Conservation (phyloP, 1,140 invertebrate genomes). For the Whitmania pigra region DNA sequence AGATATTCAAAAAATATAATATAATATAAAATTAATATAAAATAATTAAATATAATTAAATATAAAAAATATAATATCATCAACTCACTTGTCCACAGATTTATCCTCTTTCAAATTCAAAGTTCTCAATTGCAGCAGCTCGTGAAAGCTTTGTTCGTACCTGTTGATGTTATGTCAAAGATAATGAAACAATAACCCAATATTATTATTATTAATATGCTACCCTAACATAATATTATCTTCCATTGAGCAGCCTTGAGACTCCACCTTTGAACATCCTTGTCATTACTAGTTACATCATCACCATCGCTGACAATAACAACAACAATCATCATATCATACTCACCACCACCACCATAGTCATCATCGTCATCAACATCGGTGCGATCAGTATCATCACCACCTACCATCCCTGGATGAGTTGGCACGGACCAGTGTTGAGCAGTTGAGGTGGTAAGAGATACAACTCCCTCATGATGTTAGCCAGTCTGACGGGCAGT, state of each 20-base stretch:
- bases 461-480: constrained; percentile 96
- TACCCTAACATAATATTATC: too few relatives aligned
- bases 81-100: constrained; percentile 53
- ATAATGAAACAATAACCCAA: too few relatives aligned
- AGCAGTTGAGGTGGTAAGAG: constrained; percentile 78
- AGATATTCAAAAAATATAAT: too few relatives aligned
- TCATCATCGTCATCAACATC: not conserved
- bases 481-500: constrained; percentile 81
- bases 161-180: constrained; percentile 42
- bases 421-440: constrained; percentile 70
- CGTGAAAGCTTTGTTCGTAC: constrained; percentile 79
- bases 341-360: not conserved
- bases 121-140: constrained; percentile 81
- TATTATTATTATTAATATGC: too few relatives aligned
- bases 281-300: too few relatives aligned
- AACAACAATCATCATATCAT: not conserved
- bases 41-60: too few relatives aligned
- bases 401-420: constrained; percentile 52
- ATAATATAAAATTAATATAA: too few relatives aligned
- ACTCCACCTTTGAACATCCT: too few relatives aligned
- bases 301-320: too few relatives aligned
- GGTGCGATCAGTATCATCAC: not conserved
- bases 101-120: constrained; percentile 51
- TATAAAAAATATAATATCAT: too few relatives aligned
- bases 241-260: too few relatives aligned